These are phyloP conservation scores for Neotoma lepida DNA, from an alignment of 2,113 vertebrate species.

Conservation along the genomic window DNA sequence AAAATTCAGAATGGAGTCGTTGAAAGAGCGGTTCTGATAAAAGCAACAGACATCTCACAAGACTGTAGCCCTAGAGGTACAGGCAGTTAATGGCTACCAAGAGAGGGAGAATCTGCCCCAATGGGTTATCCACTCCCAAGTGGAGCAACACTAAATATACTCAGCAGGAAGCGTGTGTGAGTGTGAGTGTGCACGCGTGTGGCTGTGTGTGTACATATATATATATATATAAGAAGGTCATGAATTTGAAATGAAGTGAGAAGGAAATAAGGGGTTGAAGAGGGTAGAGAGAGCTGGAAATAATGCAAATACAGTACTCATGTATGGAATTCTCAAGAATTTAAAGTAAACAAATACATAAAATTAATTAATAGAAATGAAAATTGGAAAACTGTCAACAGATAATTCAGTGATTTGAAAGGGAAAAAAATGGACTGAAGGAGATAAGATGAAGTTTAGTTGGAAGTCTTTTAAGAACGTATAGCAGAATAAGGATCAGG, in stretches of 20 bases:
- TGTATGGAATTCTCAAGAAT: too few species aligned
- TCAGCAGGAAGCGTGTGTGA: not conserved
- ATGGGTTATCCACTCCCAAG: not conserved
- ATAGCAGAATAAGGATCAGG: not conserved
- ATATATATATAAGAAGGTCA: not conserved
- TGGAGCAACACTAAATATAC: not conserved
- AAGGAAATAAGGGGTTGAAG: not conserved
- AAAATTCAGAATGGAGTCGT: not conserved
- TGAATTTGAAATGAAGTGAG: not conserved
- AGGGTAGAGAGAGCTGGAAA: not conserved
- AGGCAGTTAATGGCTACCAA: not conserved
- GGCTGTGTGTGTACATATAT: not conserved
- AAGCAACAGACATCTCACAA: not conserved
- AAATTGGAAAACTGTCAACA: not conserved
- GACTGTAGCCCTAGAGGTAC: too few species aligned
- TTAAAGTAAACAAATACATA: not conserved
- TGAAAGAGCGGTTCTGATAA: not conserved
- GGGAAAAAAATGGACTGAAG: not conserved
- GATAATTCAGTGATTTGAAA: not conserved
- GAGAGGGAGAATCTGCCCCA: not conserved
- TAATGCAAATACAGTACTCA: not conserved
- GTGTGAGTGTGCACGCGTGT: not conserved
- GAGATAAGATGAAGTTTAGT: not conserved
- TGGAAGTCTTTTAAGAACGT: not conserved
- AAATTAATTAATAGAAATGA: not conserved